Evolutionary conservation across 2,113 vertebrate species (phyloP), one percentile per base, ranked within the genome.

Genomic region (Pholis gunnellus): DNA sequence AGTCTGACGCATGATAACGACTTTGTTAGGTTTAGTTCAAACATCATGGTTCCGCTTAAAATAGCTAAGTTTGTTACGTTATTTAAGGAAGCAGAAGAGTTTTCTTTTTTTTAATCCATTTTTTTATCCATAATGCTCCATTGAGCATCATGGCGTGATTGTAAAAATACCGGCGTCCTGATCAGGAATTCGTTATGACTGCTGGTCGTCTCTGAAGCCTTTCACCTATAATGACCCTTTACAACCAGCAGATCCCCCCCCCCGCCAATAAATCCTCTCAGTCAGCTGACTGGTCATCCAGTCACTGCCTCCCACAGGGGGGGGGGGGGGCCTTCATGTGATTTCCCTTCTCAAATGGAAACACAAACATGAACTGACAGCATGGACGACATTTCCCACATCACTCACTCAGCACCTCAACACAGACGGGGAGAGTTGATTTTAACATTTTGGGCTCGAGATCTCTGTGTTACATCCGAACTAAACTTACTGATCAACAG

Each of bases 291-390:
- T 5, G 65, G 61, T 68, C 63, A 77, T 68, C 68, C 54, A 1
- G 70, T 34, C 10, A 2, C 42, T 25, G 57, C 75, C 64, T 81
- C 61, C 69, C 22, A 74, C 77, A 13, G 11, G 42, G 22, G 14
- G 57, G 20, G 75, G 18, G 68, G 42, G 17, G 22, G 22, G 10
- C 29, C 65, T 9, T 65, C 73, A 42, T 81, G 81, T 78, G 83
- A 78, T 57, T 80, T 73, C 71, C 59, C 38, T 72, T 80, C 64
- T 22, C 54, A 27, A 66, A 81, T 86, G 83, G 81, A 86, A 86
- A 89, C 77, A 83, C 52, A 81, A 84, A 84, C 87, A 84, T n/a
- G 36, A 81, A n/a, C 27, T 18, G 65, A 74, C 78, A 74, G 66
- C 66, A 4, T 1, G n/a, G 66, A 50, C 10, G 56, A 64, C 78